phyloP scores from a whole-genome alignment of 2,888 invertebrate species.

The Eupithecia centaureata region DNA sequence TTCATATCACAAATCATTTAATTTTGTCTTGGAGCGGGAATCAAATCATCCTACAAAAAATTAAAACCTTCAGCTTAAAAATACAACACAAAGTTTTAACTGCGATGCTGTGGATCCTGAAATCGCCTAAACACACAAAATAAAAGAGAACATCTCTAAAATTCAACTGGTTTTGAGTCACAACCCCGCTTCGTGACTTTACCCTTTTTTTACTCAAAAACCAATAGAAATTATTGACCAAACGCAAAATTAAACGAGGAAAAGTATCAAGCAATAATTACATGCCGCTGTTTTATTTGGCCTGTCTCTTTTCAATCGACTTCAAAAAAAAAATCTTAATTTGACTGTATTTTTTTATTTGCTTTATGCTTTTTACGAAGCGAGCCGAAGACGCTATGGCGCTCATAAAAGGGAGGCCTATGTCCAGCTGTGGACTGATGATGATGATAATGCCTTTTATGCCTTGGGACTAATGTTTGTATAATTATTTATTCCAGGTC shows the following conservation, averaged over 20 bases:
- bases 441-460: no score
- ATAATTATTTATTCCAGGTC: no score
- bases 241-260: neutral
- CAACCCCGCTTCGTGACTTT: neutral
- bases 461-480: no score
- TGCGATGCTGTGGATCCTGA: neutral
- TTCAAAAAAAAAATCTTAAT: no score
- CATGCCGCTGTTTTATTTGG: neutral
- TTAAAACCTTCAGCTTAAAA: neutral
- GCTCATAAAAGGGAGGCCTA: no score
- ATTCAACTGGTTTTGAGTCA: neutral
- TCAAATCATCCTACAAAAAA: neutral
- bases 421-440: no score
- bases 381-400: no score
- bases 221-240: neutral
- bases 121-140: constrained; percentile 8
- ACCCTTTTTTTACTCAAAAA: neutral
- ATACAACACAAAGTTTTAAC: constrained; percentile 7
- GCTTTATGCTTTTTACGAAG: no score
- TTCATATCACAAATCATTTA: no score
- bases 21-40: no score
- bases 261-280: neutral
- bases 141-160: neutral
- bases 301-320: no score
- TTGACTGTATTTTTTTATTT: no score